Base-by-base conservation (phyloP, 2,888 invertebrate genomes). In the Drosophila putrida region DNA sequence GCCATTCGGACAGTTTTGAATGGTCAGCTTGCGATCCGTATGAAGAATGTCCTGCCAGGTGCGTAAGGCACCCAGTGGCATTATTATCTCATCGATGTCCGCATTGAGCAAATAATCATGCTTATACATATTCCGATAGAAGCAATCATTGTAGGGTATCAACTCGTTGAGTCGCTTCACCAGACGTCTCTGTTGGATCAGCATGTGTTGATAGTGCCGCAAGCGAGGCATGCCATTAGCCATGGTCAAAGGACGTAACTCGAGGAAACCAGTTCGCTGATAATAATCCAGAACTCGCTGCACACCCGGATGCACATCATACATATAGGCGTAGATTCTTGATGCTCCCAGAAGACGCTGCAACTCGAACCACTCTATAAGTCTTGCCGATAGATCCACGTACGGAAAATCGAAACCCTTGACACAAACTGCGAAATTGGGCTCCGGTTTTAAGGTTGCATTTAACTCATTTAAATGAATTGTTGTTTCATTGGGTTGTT, bases 81-180 rank as follows among this genome's bases (percentile, higher is more conserved):
- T 96, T 77, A 98, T 97, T 60, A 97, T 95, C 93, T 98, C 98
- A 93, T 98, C 98, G 71, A 97, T 95, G 91, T 98, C 98, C 62
- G 98, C 93, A 65, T 98, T 93, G 10, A 96, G 96, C 53, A 97
- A 95, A 93, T 96, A 97, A 76, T 96, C 95, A 92, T 97, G 98
- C 75, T 95, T 94, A 92, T 97, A 96, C 94, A 98, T 95, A 91
- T 98, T 96, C 89, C 96, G 95, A 93, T 98, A 98, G 71, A 98
- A 94, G 91, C 98, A 98, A 92, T 98, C 98, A 92, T 98, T 98
- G 93, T 98, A 98, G 11, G 98, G 97, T 83, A 98, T 96, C 73
- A 98, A 93, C 92, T 98, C 98, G 93, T 97, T 97, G 90, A 97
- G 96, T 11, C 98, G 94, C 92, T 98, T 98, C 92, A 97, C 96